Base-by-base conservation (phyloP, 2,797 vertebrate genomes). In the Darevskia mixta region DNA sequence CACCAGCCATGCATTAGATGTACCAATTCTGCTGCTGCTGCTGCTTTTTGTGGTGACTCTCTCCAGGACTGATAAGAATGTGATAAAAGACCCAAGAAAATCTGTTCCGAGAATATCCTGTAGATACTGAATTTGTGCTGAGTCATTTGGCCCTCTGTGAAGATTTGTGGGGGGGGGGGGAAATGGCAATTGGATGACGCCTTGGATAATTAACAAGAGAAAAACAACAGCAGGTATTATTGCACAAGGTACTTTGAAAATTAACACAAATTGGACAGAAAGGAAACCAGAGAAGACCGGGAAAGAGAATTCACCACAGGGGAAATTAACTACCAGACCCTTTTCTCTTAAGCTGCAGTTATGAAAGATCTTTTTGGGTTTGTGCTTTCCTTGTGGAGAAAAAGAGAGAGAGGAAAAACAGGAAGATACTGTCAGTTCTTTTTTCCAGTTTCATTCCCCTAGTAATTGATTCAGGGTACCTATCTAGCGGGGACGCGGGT, bases 241-340 rank as follows among this genome's bases (percentile, higher is more conserved):
- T 91, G 91, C 45, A 88, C 5, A 66, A 4, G 58, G 20, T 79
- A 90, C 78, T 92, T 79, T 90, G 72, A 91, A 80, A 94, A 93
- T 90, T 75, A 91, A 93, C 95, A 90, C 79, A 95, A 90, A 94
- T 86, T 73, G 86, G 49, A 73, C 43, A 86, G 87, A 94, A 92
- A 90, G 91, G 55, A 32, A 85, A 90, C 67, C 86, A 83, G 10
- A 87, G 76, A 92, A 83, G 20, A 90, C 67, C 86, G 76, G 10
- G 86, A 69, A 92, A 83, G 20, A 89, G 49, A 91, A 87, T 27
- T 85, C 3, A 0, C 73, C 82, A 87, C 13, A 27, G 87, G 23
- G 29, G 49, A 58, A 88, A 90, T 79, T 79, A 86, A 88, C 86
- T 80, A 82, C 0, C 0, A 43, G 79, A 55, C 4, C 80, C 49